phyloP scores from a whole-genome alignment of 1,140 invertebrate genomes.

The Cydia splendana region DNA sequence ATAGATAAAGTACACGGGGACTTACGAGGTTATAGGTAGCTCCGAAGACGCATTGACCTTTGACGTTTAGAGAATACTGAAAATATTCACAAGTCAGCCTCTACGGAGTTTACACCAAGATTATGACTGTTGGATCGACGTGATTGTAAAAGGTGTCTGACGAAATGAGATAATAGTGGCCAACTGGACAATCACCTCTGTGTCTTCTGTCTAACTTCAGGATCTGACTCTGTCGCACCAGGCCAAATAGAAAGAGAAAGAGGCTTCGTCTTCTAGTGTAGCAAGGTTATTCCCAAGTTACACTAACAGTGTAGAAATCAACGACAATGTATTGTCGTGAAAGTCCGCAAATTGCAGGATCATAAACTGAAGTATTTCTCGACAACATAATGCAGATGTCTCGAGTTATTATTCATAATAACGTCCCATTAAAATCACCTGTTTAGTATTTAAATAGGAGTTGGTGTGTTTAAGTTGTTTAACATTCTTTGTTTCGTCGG shows the following conservation, averaged over 20 bases:
- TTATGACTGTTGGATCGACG: too few species aligned
- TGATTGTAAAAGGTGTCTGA: too few species aligned
- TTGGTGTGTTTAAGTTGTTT: background rate
- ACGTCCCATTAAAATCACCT: conserved; percentile 2
- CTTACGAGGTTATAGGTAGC: too few species aligned
- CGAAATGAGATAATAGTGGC: too few species aligned
- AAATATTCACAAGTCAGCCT: too few species aligned
- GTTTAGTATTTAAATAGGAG: conserved; percentile 20
- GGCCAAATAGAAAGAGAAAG: background rate
- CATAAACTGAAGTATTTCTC: conserved; percentile 17
- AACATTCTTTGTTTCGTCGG: conserved; percentile 23
- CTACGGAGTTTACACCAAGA: too few species aligned
- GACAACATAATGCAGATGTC: conserved; percentile 18
- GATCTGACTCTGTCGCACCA: background rate
- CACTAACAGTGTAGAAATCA: background rate
- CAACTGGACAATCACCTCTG: too few species aligned
- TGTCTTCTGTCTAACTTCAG: too few species aligned
- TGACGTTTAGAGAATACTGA: too few species aligned
- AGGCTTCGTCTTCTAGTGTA: too few species aligned
- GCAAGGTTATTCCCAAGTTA: background rate
- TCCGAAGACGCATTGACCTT: too few species aligned
- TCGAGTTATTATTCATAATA: conserved; percentile 20
- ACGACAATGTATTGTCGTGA: background rate
- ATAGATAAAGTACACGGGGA: too few species aligned
- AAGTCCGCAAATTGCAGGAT: conserved; percentile 15